Evolutionary conservation across 53 echinoderm and acorn worm species (phyloP).

Genomic region (Zoroaster sp.): DNA sequence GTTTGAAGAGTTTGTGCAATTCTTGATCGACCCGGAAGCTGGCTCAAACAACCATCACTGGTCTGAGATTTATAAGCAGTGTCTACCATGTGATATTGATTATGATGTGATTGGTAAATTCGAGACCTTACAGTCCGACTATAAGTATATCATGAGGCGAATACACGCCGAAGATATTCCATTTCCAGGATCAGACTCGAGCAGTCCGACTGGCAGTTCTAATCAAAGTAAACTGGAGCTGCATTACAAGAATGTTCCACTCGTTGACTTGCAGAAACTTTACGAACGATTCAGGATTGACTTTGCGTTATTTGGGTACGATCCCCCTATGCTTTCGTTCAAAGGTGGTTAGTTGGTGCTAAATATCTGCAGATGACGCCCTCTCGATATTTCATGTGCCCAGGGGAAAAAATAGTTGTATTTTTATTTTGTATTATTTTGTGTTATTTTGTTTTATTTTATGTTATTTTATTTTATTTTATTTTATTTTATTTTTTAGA

Average conservation of each 20-base stretch:
- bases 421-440: no score
- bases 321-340: constrained; percentile 44
- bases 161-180: constrained; percentile 47
- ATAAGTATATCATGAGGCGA: constrained; percentile 61
- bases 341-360: constrained; percentile 16
- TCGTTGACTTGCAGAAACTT: constrained; percentile 49
- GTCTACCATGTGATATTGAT: constrained; percentile 65
- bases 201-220: constrained; percentile 87
- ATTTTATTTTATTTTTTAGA: no score
- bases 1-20: constrained; percentile 72
- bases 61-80: constrained; percentile 49
- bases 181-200: constrained; percentile 59
- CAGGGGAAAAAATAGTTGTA: no score
- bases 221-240: constrained; percentile 65
- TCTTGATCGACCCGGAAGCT: constrained; percentile 12
- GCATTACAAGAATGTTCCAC: constrained; percentile 68
- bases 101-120: constrained; percentile 85
- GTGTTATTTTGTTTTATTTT: no score
- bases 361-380: neutral
- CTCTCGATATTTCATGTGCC: no score
- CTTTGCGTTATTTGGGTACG: constrained; percentile 80
- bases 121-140: constrained; percentile 62
- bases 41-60: constrained; percentile 61
- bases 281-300: constrained; percentile 79
- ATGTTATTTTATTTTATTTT: no score